Percentiles rank a stretch among this genome's conserved stretches.
Conservation (phyloP, 2,113 vertebrate genomes). For the Trichechus manatus region DNA sequence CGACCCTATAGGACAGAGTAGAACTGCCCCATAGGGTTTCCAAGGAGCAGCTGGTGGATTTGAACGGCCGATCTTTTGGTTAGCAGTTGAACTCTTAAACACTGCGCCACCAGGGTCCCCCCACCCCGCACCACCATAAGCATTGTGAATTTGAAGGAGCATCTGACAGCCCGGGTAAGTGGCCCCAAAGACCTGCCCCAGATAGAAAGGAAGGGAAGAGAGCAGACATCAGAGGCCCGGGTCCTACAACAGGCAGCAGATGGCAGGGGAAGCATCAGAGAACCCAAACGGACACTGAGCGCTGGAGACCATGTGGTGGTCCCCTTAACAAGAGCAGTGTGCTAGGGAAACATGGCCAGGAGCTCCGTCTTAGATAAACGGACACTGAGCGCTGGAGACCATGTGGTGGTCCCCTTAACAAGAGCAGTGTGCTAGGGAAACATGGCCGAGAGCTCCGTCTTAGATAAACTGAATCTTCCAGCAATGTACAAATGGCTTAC, state of each 20-base stretch:
- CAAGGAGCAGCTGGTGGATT: no score
- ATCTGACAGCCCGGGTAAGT: not conserved
- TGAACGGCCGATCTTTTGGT: no score
- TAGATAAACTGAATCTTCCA: not conserved
- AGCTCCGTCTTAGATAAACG: not conserved
- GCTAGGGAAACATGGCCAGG: no score
- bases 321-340: no score
- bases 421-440: no score
- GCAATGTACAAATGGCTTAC: not conserved
- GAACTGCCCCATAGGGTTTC: no score
- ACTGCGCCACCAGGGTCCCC: no score
- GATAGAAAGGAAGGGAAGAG: not conserved
- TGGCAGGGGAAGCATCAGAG: not conserved
- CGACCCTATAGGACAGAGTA: no score
- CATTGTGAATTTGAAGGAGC: not conserved
- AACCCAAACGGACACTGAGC: no score
- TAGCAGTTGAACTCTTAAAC: not conserved
- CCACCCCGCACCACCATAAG: not conserved
- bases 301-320: no score
- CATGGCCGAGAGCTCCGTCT: not conserved
- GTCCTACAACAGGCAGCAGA: not conserved
- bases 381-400: no score
- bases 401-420: no score
- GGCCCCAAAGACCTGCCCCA: not conserved
- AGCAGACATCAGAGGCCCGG: rapidly evolving